Evolutionary conservation across 1,140 invertebrate genomes (phyloP).

Genomic region (Drosophila equinoxialis): DNA sequence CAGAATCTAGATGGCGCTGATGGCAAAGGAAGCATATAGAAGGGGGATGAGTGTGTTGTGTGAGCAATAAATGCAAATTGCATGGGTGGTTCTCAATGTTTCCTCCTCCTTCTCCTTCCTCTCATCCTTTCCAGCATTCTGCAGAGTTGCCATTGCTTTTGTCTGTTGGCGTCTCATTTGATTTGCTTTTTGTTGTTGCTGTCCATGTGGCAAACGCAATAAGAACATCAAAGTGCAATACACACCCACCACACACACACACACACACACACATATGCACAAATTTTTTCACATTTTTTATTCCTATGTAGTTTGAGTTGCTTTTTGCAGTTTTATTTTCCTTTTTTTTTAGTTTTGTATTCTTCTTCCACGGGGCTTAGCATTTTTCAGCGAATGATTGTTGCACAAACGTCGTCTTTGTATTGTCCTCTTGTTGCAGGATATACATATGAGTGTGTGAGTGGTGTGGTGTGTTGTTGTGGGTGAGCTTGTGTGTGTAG

Average conservation of each 20-base stretch:
- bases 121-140: slow-evolving; percentile 7
- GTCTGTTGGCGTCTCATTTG: slow-evolving; percentile 75
- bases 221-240: slow-evolving; percentile 76
- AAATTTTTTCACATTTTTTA: slow-evolving; percentile 1
- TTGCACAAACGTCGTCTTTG: slow-evolving; percentile 79
- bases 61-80: slow-evolving; percentile 76
- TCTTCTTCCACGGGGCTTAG: slow-evolving; percentile 51
- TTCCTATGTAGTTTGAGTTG: slow-evolving; percentile 57
- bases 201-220: slow-evolving; percentile 59
- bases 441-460: slow-evolving; percentile 8
- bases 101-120: slow-evolving; percentile 16
- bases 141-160: slow-evolving; percentile 29
- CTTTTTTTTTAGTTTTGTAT: slow-evolving; percentile 18
- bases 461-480: slow-evolving; percentile 13
- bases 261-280: slow-evolving; percentile 33
- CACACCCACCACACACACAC: slow-evolving; percentile 40
- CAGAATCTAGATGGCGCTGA: slow-evolving; percentile 16
- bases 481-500: slow-evolving; percentile 25
- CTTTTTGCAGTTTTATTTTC: slow-evolving; percentile 51
- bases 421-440: slow-evolving; percentile 66
- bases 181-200: slow-evolving; percentile 58
- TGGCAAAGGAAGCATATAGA: background rate
- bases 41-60: slow-evolving; percentile 22
- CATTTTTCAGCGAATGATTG: slow-evolving; percentile 77
- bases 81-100: slow-evolving; percentile 79